These are phyloP conservation scores for Ophthalmolycus amberensis DNA, from an alignment of 2,113 vertebrate genomes.

Conservation along the genomic window DNA sequence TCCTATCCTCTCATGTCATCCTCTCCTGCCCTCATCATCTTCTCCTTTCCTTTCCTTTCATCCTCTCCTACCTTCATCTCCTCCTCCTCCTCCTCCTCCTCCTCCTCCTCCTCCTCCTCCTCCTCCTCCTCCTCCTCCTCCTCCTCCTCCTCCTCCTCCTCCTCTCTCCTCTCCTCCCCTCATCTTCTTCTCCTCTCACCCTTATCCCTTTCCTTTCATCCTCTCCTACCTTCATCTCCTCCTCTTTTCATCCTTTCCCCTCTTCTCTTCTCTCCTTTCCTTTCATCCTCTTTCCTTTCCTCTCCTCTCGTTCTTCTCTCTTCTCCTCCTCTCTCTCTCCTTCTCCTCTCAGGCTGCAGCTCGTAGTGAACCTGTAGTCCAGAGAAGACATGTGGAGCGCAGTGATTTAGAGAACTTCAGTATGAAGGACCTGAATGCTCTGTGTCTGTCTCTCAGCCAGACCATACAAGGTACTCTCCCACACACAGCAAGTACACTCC, in stretches of 20 bases:
- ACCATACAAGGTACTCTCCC: constrained; percentile 76
- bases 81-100: not conserved
- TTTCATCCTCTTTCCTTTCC: not conserved
- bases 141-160: not conserved
- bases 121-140: too few species aligned
- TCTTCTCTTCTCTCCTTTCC: not conserved
- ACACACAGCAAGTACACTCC: not conserved
- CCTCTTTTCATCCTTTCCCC: not conserved
- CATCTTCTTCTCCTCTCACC: not conserved
- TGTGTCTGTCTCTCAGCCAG: constrained; percentile 74
- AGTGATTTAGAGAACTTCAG: constrained; percentile 71
- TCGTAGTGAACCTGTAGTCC: constrained; percentile 4
- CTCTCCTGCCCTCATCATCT: too few species aligned
- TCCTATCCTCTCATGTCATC: not conserved
- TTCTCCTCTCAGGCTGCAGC: constrained; percentile 46
- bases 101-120: too few species aligned
- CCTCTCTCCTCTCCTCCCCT: not conserved
- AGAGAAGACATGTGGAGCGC: constrained; percentile 63
- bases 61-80: not conserved
- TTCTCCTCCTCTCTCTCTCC: constrained; percentile 5
- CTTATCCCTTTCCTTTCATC: not conserved
- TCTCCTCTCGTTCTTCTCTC: too few species aligned
- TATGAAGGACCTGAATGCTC: constrained; percentile 72
- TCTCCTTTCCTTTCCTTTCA: not conserved
- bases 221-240: not conserved